These are phyloP conservation scores for Forficula auricularia DNA, from an alignment of 1,140 invertebrate genomes.

Conservation along the genomic window DNA sequence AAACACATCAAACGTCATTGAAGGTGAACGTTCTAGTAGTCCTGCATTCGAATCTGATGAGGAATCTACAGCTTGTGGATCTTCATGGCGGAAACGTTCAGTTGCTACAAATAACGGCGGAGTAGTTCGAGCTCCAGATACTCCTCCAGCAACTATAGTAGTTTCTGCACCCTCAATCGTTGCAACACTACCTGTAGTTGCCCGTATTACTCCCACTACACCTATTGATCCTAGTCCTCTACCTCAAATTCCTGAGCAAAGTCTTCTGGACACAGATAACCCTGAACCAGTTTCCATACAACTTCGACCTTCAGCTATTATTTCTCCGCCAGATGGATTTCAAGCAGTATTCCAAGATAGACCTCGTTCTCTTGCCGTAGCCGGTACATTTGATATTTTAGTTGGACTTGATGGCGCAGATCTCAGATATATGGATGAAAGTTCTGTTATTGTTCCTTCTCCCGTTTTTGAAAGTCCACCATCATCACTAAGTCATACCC, in stretches of 20 bases:
- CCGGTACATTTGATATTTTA: slow-evolving; percentile 51
- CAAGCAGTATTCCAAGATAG: slow-evolving; percentile 26
- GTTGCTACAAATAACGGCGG: slow-evolving; percentile 35
- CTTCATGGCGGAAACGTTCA: slow-evolving; percentile 28
- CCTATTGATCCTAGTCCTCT: slow-evolving; percentile 29
- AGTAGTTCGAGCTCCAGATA: slow-evolving; percentile 24
- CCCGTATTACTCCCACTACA: slow-evolving; percentile 14
- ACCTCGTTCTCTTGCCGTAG: slow-evolving; percentile 33
- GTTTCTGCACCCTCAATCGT: slow-evolving; percentile 36
- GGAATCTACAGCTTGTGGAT: slow-evolving; percentile 37
- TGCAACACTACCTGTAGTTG: slow-evolving; percentile 21
- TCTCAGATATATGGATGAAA: slow-evolving; percentile 76
- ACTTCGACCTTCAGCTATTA: slow-evolving; percentile 26
- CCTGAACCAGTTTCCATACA: slow-evolving; percentile 13
- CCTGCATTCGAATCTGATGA: slow-evolving; percentile 93
- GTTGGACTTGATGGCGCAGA: slow-evolving; percentile 63
- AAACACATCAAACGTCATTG: slow-evolving; percentile 24
- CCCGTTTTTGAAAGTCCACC: slow-evolving; percentile 52
- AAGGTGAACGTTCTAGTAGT: slow-evolving; percentile 68
- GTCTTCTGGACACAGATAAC: slow-evolving; percentile 39
- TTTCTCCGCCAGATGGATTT: slow-evolving; percentile 41
- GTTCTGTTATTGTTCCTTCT: slow-evolving; percentile 61
- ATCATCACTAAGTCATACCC: slow-evolving; percentile 31
- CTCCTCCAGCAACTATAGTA: slow-evolving; percentile 23
- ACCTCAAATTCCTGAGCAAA: slow-evolving; percentile 47